phyloP scores from a whole-genome alignment of 2,888 invertebrate species.

The Siphlonurus alternatus region DNA sequence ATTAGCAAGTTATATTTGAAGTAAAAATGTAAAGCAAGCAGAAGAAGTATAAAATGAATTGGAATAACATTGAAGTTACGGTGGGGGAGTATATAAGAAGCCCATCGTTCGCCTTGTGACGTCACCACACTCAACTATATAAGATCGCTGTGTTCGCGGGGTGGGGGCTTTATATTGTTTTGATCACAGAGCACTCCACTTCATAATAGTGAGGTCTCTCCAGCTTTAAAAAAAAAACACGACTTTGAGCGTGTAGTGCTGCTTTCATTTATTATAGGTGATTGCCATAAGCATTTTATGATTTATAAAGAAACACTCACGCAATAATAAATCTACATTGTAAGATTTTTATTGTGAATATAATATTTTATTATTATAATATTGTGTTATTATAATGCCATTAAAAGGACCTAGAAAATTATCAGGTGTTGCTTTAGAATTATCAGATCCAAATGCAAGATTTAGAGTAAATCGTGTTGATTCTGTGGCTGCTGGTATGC shows the following conservation, averaged over 20 bases:
- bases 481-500: conserved; percentile 14
- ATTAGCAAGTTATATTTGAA: too few relatives aligned
- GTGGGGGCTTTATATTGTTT: background rate
- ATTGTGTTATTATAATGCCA: conserved; percentile 3
- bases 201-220: too few relatives aligned
- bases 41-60: too few relatives aligned
- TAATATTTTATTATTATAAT: background rate
- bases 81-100: background rate
- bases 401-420: conserved; percentile 7
- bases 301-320: background rate
- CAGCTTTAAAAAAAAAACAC: too few relatives aligned
- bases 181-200: too few relatives aligned
- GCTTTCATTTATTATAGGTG: background rate
- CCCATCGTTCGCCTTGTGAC: background rate
- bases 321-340: background rate
- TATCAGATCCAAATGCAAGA: conserved; percentile 10
- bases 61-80: background rate
- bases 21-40: too few relatives aligned
- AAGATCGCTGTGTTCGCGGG: background rate
- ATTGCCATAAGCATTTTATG: background rate
- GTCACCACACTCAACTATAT: background rate
- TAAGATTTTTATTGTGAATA: background rate
- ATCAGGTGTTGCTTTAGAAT: conserved; percentile 8
- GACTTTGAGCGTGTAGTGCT: background rate
- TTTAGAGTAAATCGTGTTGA: conserved; percentile 17